Evolutionary conservation across 2,888 invertebrate species (phyloP).

Genomic region (Latrodectus elegans): DNA sequence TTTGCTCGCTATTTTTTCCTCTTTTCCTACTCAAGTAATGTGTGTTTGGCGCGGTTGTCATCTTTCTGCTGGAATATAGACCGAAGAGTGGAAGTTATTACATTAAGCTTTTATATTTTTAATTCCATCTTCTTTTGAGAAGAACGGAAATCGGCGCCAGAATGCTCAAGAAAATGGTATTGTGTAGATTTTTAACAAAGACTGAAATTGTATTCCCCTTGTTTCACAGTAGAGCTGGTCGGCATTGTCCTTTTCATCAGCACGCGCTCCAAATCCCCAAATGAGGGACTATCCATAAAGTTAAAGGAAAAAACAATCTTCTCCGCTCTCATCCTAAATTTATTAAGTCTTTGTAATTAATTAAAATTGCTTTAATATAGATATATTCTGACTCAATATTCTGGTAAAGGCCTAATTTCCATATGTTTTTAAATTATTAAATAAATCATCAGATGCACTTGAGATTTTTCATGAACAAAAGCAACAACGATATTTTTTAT

Average conservation of each 20-base stretch:
- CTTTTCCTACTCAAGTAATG: not conserved
- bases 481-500: no score
- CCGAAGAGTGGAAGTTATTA: conserved; percentile 47
- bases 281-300: conserved; percentile 12
- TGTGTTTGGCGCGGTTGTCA: conserved; percentile 46
- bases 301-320: not conserved
- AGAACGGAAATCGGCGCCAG: conserved; percentile 58
- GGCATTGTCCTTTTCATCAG: conserved; percentile 43
- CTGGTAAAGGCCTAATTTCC: no score
- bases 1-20: conserved; percentile 14
- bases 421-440: no score
- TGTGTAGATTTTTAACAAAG: conserved; percentile 61
- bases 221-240: conserved; percentile 43
- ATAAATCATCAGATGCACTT: no score
- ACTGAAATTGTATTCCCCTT: conserved; percentile 43
- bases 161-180: conserved; percentile 63
- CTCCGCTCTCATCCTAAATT: not conserved
- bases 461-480: no score
- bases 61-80: conserved; percentile 23
- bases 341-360: not conserved
- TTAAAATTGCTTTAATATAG: no score
- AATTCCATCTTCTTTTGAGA: conserved; percentile 41
- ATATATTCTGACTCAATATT: no score
- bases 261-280: conserved; percentile 13
- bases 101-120: conserved; percentile 65